Percentiles rank a stretch among this genome's conserved stretches.
Conservation (phyloP, 2,888 invertebrate species). For the Macrosiphum euphorbiae region DNA sequence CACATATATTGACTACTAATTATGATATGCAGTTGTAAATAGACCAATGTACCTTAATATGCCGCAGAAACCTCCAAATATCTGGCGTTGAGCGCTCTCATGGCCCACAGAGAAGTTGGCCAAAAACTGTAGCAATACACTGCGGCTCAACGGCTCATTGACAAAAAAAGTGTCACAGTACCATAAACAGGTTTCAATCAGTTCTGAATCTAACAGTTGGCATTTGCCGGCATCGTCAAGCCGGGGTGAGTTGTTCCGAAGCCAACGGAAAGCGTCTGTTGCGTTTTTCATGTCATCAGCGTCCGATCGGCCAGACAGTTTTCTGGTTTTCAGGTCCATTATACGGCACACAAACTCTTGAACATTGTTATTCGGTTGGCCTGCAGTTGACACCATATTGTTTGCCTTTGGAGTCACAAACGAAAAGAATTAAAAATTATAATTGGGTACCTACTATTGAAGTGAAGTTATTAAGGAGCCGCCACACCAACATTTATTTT, state of each 20-base stretch:
- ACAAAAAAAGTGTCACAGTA: slow-evolving; percentile 19
- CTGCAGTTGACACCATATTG: background rate
- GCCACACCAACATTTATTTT: no score
- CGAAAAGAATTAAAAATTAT: background rate
- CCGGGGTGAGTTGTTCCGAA: background rate
- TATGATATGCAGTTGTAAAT: background rate
- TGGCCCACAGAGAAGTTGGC: slow-evolving; percentile 32
- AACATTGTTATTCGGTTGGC: background rate
- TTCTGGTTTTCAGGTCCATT: background rate
- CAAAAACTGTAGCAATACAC: slow-evolving; percentile 50
- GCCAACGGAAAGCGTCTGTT: slow-evolving; percentile 38
- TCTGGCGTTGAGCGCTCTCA: background rate
- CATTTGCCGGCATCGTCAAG: background rate
- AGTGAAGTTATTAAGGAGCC: no score
- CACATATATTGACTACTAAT: background rate
- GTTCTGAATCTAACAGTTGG: background rate
- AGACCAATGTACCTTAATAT: slow-evolving; percentile 16
- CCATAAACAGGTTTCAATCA: slow-evolving; percentile 9
- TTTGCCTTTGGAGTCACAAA: background rate
- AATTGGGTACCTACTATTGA: background rate
- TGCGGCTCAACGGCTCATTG: background rate
- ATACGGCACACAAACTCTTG: background rate
- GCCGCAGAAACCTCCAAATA: background rate
- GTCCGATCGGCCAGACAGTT: background rate
- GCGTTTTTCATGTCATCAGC: background rate